Evolutionary conservation across 2,888 invertebrate genomes (phyloP).

Genomic region (Drosophila nigritarsus): DNA sequence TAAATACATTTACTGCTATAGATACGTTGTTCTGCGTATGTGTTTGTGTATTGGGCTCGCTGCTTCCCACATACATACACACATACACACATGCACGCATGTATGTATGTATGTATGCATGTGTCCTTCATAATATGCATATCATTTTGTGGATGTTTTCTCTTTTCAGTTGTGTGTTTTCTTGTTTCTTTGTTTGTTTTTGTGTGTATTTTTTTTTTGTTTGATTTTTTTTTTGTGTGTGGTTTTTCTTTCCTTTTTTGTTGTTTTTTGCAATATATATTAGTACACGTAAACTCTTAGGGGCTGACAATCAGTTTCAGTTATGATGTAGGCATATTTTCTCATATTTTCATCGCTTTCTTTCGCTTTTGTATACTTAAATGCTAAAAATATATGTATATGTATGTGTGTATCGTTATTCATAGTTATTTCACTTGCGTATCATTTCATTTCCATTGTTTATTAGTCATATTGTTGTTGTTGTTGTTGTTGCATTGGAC

Average conservation of each 20-base stretch:
- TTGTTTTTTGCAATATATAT: slow-evolving; percentile 12
- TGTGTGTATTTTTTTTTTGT: slow-evolving; percentile 22
- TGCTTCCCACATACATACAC: slow-evolving; percentile 19
- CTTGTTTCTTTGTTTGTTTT: neutral
- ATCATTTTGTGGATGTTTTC: slow-evolving; percentile 27
- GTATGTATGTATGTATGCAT: slow-evolving; percentile 11
- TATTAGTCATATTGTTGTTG: slow-evolving; percentile 29
- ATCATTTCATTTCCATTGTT: slow-evolving; percentile 19
- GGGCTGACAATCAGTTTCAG: slow-evolving; percentile 62
- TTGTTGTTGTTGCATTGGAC: slow-evolving; percentile 12
- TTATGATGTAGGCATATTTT: slow-evolving; percentile 11
- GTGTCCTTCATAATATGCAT: slow-evolving; percentile 25
- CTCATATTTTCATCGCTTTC: slow-evolving; percentile 33
- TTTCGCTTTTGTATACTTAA: slow-evolving; percentile 48
- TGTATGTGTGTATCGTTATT: slow-evolving; percentile 18
- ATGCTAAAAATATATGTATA: slow-evolving; percentile 53
- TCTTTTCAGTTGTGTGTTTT: slow-evolving; percentile 5
- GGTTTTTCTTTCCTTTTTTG: slow-evolving; percentile 20
- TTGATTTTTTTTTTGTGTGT: slow-evolving; percentile 9
- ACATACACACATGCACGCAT: slow-evolving; percentile 10
- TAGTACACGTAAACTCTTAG: slow-evolving; percentile 53
- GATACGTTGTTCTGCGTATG: neutral
- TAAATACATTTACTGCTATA: slow-evolving; percentile 9
- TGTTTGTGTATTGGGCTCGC: neutral
- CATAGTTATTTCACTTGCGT: slow-evolving; percentile 26